Conservation (phyloP, 1,140 invertebrate genomes). For the Drosophila truncata region DNA sequence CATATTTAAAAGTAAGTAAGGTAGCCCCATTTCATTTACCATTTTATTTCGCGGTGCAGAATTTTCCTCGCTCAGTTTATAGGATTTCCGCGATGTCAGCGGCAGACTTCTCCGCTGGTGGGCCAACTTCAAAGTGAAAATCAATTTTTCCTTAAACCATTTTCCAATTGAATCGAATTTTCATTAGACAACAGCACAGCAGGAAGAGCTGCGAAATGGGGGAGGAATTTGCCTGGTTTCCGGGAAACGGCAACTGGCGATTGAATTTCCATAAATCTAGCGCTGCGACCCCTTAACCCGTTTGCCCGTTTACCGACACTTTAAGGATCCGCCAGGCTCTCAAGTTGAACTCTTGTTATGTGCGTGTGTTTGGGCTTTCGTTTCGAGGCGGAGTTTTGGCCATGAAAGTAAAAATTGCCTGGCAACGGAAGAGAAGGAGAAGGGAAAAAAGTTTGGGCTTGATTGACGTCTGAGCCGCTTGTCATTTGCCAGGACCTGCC, state of each 20-base stretch:
- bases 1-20: neutral
- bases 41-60: neutral
- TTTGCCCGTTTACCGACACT: conserved; percentile 66
- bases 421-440: neutral
- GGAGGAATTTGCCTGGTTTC: conserved; percentile 17
- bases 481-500: conserved; percentile 50
- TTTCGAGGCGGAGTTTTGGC: conserved; percentile 36
- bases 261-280: conserved; percentile 63
- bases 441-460: conserved; percentile 17
- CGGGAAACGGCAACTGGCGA: conserved; percentile 33
- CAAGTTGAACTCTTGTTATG: conserved; percentile 38
- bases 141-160: conserved; percentile 71
- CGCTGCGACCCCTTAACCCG: conserved; percentile 33
- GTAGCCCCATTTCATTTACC: no score
- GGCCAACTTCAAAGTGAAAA: conserved; percentile 72
- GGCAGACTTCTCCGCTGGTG: conserved; percentile 42
- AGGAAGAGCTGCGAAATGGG: conserved; percentile 20
- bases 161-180: conserved; percentile 76
- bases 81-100: conserved; percentile 48
- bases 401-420: conserved; percentile 38
- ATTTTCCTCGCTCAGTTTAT: neutral
- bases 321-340: conserved; percentile 51
- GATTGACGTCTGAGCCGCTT: conserved; percentile 65
- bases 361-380: neutral
- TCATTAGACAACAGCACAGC: conserved; percentile 63